Base-by-base conservation (phyloP, 2,113 vertebrate species). In the Nansenia antarctica region DNA sequence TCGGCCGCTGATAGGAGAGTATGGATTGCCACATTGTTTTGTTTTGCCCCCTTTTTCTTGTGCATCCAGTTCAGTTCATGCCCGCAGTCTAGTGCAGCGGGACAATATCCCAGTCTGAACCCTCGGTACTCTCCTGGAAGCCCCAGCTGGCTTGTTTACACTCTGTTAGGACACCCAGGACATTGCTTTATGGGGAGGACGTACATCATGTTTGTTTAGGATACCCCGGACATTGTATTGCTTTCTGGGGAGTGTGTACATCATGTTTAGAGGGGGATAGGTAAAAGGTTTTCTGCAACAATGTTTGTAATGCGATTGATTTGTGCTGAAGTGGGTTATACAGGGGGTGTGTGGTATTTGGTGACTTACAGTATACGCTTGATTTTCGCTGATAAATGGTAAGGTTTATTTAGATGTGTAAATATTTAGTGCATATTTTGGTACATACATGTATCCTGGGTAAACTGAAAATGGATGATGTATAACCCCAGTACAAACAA, bases 11-110 rank as follows among this genome's bases (percentile, higher is more conserved):
- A 90, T 82, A 76, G 77, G 81, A 70, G 81, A 85, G 85, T 87
- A 76, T 63, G 75, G 87, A 79, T 82, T 79, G 79, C 80, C 82
- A 84, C 83, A 86, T 88, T 91, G 87, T 80, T 64, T 74, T 77
- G 72, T 72, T 72, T 67, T 76, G 76, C 80, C 72, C 87, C 83
- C 86, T 89, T 92, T 87, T 91, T 83, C 87, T 87, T 87, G 81
- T 91, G 90, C 94, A 90, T 88, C 83, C 86, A 91, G 91, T 94
- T 86, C 84, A 90, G 88, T 92, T 93, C 84, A 87, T 92, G 91
- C 85, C 88, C 89, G 85, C 70, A 74, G 87, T 86, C 78, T 70
- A 42, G 47, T 64, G 30, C 12, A 69, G n/a, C 14, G 65, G 72
- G 69, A 84, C 78, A 82, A 82, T 79, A 63, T 57, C 31, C 20